Percentiles rank a stretch among this genome's conserved stretches.
phyloP scores from a whole-genome alignment of 2,888 invertebrate genomes.

The Agriotes lineatus region DNA sequence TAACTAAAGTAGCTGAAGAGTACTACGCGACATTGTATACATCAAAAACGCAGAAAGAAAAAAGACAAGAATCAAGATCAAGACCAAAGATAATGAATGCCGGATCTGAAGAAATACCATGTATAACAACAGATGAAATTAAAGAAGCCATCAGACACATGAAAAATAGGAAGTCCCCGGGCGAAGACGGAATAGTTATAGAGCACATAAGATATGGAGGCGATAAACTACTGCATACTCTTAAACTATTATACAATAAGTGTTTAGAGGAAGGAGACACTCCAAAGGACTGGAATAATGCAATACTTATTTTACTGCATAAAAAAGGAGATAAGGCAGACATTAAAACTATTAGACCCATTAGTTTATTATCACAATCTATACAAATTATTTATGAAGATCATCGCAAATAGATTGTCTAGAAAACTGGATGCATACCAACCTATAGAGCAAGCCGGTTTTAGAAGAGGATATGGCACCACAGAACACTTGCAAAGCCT shows the following conservation, averaged over 20 bases:
- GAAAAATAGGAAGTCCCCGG: neutral
- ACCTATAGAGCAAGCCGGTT: neutral
- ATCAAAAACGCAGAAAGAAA: no score
- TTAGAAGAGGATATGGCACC: neutral
- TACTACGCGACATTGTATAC: no score
- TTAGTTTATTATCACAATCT: no score
- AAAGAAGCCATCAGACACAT: no score
- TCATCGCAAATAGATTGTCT: neutral
- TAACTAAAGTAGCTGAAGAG: no score
- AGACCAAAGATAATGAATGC: no score
- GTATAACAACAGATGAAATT: no score
- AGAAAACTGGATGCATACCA: no score
- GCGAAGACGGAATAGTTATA: neutral
- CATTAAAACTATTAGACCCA: neutral
- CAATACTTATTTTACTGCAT: neutral
- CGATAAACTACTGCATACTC: neutral
- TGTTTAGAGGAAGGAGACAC: neutral
- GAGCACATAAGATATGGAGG: neutral
- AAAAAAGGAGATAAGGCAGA: neutral
- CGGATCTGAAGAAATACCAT: no score
- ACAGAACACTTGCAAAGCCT: neutral
- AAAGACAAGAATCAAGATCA: no score
- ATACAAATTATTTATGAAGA: neutral
- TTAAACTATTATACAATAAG: neutral
- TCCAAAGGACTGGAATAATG: neutral